Percentiles rank a stretch among this genome's conserved stretches.
These are phyloP conservation scores for Stomorhina lunata DNA, from an alignment of 2,888 invertebrate genomes.

Conservation along the genomic window DNA sequence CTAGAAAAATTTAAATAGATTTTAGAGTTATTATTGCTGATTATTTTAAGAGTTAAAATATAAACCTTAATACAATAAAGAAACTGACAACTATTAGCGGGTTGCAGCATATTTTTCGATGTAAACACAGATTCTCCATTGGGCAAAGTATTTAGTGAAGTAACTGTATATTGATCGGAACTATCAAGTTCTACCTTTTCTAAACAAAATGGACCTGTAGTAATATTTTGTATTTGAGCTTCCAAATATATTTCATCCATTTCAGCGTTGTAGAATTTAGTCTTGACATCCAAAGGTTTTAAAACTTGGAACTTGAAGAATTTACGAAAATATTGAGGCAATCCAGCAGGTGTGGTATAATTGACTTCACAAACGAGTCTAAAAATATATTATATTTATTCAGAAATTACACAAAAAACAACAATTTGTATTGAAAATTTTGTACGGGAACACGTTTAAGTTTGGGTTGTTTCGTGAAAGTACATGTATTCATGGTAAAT, in stretches of 20 bases:
- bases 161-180: constrained; percentile 91
- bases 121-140: constrained; percentile 88
- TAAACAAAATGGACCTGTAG: constrained; percentile 93
- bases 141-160: constrained; percentile 85
- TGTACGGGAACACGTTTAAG: too few species aligned
- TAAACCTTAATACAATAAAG: constrained; percentile 92
- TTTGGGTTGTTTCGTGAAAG: too few species aligned
- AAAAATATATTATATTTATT: neutral
- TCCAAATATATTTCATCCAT: constrained; percentile 88
- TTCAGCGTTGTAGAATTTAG: constrained; percentile 97
- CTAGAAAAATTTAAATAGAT: constrained; percentile 63
- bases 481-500: too few species aligned
- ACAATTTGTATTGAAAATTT: too few species aligned
- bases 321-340: constrained; percentile 93
- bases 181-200: constrained; percentile 97
- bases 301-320: constrained; percentile 99
- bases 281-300: constrained; percentile 98
- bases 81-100: constrained; percentile 95
- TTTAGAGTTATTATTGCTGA: neutral
- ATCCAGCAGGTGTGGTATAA: constrained; percentile 88
- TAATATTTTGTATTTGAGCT: constrained; percentile 95
- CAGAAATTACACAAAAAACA: too few species aligned
- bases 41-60: neutral
- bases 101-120: constrained; percentile 89
- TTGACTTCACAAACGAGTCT: constrained; percentile 97